Evolutionary conservation across 2,888 invertebrate genomes (phyloP), one percentile per base, ranked within the genome.

Genomic region (Omphaloscelis lunosa): DNA sequence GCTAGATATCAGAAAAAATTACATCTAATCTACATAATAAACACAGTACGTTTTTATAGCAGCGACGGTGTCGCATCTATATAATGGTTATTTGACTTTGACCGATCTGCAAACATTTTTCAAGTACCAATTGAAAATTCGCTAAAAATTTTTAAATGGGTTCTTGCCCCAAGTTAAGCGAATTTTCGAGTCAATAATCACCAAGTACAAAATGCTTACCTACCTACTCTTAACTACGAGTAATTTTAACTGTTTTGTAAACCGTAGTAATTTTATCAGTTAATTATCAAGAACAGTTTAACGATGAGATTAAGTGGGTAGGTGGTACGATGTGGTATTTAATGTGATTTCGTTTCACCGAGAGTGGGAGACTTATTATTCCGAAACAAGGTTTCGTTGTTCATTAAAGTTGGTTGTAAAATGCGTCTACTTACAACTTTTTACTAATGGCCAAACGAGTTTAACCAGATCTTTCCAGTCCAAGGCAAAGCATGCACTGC

Each of bases 401-500:
- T 87, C 75, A 83, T 79, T 61, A 69, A 83, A 74, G 70, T 76
- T 83, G 80, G 77, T 80, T 65, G 63, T 84, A 69, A 86, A 85
- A 83, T 84, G 72, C 80, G 70, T 82, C 81, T 85, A 87, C 82
- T 82, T 86, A 84, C 86, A 85, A 80, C 84, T 90, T 90, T 89
- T 90, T 85, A 90, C 82, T 88, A 89, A 89, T 87, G 82, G 69
- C 72, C 70, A 82, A 89, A 91, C 91, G n/a, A 73, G 90, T 90
- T 85, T 72, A 78, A 89, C 90, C 82, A 81, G 91, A 84, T 89
- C 76, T 82, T 86, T 82, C 69, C 80, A 79, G 87, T 78, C 80
- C 80, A 84, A 88, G 85, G 88, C 81, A 51, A 80, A 23, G 66
- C 68, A n/a, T 73, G 68, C 45, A 67, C 75, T 75, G 77, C 77